Percentiles rank a stretch among this genome's conserved stretches.
phyloP scores from a whole-genome alignment of 1,140 invertebrate genomes.

The Elymnias hypermnestra region DNA sequence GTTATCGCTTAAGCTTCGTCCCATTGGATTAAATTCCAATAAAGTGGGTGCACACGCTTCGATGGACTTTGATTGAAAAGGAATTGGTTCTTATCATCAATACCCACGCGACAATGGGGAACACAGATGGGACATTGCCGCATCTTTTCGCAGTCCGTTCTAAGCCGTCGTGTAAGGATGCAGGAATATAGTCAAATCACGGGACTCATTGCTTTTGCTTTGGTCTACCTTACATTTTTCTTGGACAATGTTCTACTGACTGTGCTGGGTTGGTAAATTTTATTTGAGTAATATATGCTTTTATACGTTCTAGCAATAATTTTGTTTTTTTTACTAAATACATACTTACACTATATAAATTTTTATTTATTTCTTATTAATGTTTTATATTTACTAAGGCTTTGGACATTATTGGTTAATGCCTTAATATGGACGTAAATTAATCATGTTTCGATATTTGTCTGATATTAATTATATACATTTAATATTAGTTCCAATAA shows the following conservation, averaged over 20 bases:
- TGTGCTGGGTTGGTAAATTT: constrained; percentile 83
- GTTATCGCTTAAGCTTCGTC: constrained; percentile 21
- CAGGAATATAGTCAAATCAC: constrained; percentile 12
- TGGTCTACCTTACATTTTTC: constrained; percentile 82
- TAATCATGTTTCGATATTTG: too few relatives aligned
- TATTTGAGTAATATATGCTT: too few relatives aligned
- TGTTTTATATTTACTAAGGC: too few relatives aligned
- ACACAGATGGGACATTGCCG: constrained; percentile 1
- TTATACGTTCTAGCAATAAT: too few relatives aligned
- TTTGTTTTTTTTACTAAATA: too few relatives aligned
- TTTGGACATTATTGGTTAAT: too few relatives aligned
- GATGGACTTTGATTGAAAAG: constrained; percentile 43
- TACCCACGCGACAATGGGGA: constrained; percentile 14
- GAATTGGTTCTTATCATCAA: constrained; percentile 35
- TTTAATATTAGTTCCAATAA: constrained; percentile 46
- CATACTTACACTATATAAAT: too few relatives aligned
- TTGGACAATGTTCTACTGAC: constrained; percentile 88
- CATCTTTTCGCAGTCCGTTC: not conserved
- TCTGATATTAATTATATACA: too few relatives aligned
- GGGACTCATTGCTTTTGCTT: constrained; percentile 59
- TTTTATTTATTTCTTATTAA: too few relatives aligned
- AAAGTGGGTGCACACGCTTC: constrained; percentile 37
- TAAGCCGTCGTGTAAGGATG: constrained; percentile 11
- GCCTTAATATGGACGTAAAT: too few relatives aligned
- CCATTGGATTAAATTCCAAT: constrained; percentile 40